Conservation (phyloP, 2,113 vertebrate genomes). For the Notothenia coriiceps region DNA sequence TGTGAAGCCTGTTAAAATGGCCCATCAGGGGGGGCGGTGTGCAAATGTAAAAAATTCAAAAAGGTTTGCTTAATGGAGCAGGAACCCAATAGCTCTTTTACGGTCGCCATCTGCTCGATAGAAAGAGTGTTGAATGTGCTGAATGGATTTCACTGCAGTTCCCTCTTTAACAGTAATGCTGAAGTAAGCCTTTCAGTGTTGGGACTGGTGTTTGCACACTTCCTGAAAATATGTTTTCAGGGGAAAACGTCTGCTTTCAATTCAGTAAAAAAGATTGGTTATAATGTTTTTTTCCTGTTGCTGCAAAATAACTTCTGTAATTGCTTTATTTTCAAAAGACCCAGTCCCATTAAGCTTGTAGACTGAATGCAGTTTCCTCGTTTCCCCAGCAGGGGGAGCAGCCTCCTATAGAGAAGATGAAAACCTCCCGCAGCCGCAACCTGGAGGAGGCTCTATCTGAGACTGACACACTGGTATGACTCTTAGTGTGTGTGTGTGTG, state of each 20-base stretch:
- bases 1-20: neutral
- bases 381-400: slow-evolving; percentile 83
- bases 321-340: neutral
- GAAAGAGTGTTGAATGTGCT: slow-evolving; percentile 33
- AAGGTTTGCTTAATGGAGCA: slow-evolving; percentile 45
- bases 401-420: slow-evolving; percentile 86
- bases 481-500: neutral
- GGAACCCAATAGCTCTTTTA: slow-evolving; percentile 51
- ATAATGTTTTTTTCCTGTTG: neutral
- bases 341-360: neutral
- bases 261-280: neutral
- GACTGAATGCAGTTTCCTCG: slow-evolving; percentile 13
- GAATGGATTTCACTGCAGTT: slow-evolving; percentile 23
- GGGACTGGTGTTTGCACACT: neutral
- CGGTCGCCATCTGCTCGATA: slow-evolving; percentile 43
- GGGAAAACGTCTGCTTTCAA: slow-evolving; percentile 1
- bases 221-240: neutral
- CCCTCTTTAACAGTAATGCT: slow-evolving; percentile 10
- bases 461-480: slow-evolving; percentile 84
- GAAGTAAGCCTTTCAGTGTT: slow-evolving; percentile 5
- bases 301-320: neutral
- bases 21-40: neutral
- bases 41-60: slow-evolving; percentile 14
- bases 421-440: slow-evolving; percentile 87
- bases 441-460: slow-evolving; percentile 87